Evolutionary conservation across 2,888 invertebrate genomes (phyloP).

Genomic region (Bombyx huttoni): DNA sequence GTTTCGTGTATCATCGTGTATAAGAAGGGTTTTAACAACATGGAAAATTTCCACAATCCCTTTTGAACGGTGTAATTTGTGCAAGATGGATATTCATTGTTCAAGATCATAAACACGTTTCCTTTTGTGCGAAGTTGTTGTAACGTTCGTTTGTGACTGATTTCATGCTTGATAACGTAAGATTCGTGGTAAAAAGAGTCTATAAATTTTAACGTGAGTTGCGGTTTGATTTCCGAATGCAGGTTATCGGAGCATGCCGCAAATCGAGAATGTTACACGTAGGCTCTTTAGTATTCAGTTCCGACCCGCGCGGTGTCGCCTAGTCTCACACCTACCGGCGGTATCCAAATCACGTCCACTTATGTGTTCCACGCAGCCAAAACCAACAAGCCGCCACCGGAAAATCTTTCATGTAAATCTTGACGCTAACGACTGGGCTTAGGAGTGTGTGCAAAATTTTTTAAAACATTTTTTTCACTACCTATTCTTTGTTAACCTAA

Average conservation of each 20-base stretch:
- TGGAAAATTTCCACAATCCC: conserved; percentile 31
- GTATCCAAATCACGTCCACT: conserved; percentile 65
- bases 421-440: conserved; percentile 64
- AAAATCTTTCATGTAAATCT: conserved; percentile 70
- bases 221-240: conserved; percentile 67
- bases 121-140: conserved; percentile 14
- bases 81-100: conserved; percentile 15
- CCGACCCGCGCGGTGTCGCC: conserved; percentile 42
- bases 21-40: conserved; percentile 43
- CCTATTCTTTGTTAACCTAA: too few species aligned
- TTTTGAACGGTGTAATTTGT: conserved; percentile 30
- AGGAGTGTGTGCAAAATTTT: conserved; percentile 56
- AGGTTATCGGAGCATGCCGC: conserved; percentile 69
- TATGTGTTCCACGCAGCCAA: conserved; percentile 66
- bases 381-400: conserved; percentile 55
- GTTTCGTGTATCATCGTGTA: conserved; percentile 36
- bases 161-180: too few species aligned
- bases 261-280: conserved; percentile 62
- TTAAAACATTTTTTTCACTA: conserved; percentile 30
- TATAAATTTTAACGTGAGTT: conserved; percentile 60
- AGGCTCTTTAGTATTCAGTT: conserved; percentile 64
- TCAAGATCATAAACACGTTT: conserved; percentile 14
- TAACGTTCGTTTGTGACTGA: not conserved
- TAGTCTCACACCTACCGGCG: conserved; percentile 45
- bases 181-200: conserved; percentile 36